Evolutionary conservation across 2,888 invertebrate species (phyloP), one percentile per base, ranked within the genome.

Genomic region (Byasa hedistus): DNA sequence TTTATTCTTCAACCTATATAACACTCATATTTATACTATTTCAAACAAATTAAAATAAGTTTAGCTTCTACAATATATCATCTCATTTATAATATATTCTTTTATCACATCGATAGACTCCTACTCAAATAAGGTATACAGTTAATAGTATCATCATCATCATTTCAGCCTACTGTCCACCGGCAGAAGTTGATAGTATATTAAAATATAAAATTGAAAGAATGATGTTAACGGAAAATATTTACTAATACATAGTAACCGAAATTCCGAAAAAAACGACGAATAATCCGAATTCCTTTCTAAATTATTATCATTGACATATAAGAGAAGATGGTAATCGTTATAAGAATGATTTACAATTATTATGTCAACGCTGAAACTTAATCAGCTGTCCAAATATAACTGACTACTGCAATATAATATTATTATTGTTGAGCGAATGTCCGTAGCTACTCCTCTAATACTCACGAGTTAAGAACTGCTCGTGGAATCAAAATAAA

Each of bases 401-500:
- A 54, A 54, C 22, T 15, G n/a, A 54, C 22, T 22, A 23, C 21
- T 15, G 23, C 21, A 54, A 54, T 54, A 12, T 22, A 54, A 54
- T 54, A 54, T 54, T 62, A 58, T 62, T 54, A 61, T 57, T 27
- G 21, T 21, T 24, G 39, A 27, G 44, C 23, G 36, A 44, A 24
- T 51, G 48, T 60, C 48, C 22, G 44, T 27, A 55, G 39, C 57
- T 51, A 61, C 32, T 61, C 15, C 57, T 54, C 52, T 7, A 24
- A 61, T 62, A 61, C 54, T 61, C 54, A 15, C 57, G 57, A 54
- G 52, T 66, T 58, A 57, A 65, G 60, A 36, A 36, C 51, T 57
- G 57, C 57, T 61, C 39, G 17, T 52, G 32, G 62, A 63, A 66
- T 66, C 62, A 63, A 63, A 66, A 63, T 66, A 66, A 66, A 66